Evolutionary conservation across 23 tunicate species (phyloP), one percentile per base, ranked within the genome.

Genomic region (Phallusia fumigata): DNA sequence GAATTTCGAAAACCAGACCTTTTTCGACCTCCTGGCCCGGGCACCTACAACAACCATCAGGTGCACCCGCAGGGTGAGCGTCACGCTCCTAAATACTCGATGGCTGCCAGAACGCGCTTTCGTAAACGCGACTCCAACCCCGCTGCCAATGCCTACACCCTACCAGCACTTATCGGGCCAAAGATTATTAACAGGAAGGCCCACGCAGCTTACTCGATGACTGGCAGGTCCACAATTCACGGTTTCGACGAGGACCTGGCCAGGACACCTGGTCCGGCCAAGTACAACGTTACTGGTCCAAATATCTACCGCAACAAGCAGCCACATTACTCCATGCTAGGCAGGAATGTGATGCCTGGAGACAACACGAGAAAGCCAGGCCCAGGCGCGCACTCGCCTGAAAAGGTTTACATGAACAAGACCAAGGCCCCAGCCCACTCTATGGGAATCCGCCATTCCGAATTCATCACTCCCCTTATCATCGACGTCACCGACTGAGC

Each of bases 321-420:
- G 65, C 97, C 97, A 19, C 89, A 74, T 32, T 92, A 87, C 79
- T 92, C 97, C 24, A 92, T 92, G 97, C 85, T 87, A 18, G 97
- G 97, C 34, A 87, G 97, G 74, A 92, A 92, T 72, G 89, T 82
- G 45, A 87, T 92, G 97, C 97, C 97, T 12, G 97, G 97, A 22
- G 97, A 92, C 80, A 87, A 83, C 74, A 92, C 97, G 24, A 73
- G 97, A 33, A 92, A 92, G 36, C 97, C 97, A 32, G 97, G 97
- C 18, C 97, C 97, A 0, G 97, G 97, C 6, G 97, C 97, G 3
- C 97, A 92, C 83, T 92, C 89, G n/a, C 97, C 97, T 16, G 97
- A 92, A 53, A 87, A 85, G 83, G 97, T 92, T 53, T 87, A 87
- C 89, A 85, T 84, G 31, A 87, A 87, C 79, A 92, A 92, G 65